Evolutionary conservation across 2,113 vertebrate genomes (phyloP).

Genomic region (Dinomys branickii): DNA sequence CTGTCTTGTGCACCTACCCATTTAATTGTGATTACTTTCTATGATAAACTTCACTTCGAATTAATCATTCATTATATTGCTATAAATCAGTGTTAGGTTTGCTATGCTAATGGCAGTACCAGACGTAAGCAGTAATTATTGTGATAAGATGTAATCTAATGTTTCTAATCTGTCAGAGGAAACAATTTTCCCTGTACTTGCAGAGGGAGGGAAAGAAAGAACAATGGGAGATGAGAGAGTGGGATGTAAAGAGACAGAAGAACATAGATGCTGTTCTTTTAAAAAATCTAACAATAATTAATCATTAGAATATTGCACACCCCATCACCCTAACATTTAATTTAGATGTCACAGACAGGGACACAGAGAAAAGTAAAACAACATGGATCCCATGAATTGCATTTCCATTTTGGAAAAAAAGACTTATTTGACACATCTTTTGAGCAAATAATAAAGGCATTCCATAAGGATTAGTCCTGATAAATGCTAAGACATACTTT

Average conservation of each 20-base stretch:
- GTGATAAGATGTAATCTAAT: not conserved
- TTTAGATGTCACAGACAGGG: constrained; percentile 52
- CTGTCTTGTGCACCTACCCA: not conserved
- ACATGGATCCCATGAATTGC: not conserved
- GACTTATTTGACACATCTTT: not conserved
- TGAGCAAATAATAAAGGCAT: not conserved
- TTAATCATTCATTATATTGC: constrained; percentile 18
- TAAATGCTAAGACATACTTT: constrained; percentile 24
- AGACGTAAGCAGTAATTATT: constrained; percentile 22
- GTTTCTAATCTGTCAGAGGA: constrained; percentile 21
- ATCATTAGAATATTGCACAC: not conserved
- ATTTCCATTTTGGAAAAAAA: constrained; percentile 11
- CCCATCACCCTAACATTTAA: constrained; percentile 57
- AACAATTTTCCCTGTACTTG: not conserved
- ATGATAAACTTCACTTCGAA: constrained; percentile 14
- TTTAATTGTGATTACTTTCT: not conserved
- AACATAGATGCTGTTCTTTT: not conserved
- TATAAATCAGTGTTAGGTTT: not conserved
- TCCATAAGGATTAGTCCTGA: not conserved
- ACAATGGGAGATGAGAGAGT: not conserved
- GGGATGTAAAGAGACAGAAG: too few species aligned
- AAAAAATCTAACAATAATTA: not conserved
- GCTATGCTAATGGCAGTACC: not conserved
- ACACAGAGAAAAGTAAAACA: constrained; percentile 45
- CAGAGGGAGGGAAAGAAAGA: not conserved